Conservation (phyloP, 2,888 invertebrate species). For the Oasisia sp. region DNA sequence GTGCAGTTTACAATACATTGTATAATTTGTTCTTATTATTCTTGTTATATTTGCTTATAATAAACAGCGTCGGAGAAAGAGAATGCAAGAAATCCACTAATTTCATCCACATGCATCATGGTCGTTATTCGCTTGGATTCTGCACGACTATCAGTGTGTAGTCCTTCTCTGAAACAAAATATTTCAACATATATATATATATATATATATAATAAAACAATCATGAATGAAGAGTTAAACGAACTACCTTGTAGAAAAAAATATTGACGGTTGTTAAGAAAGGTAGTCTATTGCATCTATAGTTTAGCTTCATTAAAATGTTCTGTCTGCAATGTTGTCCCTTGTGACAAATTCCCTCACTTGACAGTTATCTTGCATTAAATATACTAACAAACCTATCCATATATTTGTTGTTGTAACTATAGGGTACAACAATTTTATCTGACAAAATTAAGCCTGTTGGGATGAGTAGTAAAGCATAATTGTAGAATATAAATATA, state of each 20-base stretch:
- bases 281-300: neutral
- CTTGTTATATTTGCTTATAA: neutral
- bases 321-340: neutral
- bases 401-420: too few species aligned
- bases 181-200: neutral
- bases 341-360: neutral
- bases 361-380: neutral
- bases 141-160: slow-evolving; percentile 42
- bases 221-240: neutral
- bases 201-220: neutral
- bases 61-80: neutral
- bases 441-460: neutral
- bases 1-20: neutral
- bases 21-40: neutral
- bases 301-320: neutral
- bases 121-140: slow-evolving; percentile 39
- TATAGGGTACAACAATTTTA: neutral
- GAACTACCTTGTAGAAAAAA: too few species aligned
- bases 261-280: neutral
- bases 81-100: neutral
- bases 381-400: neutral
- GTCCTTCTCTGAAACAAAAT: slow-evolving; percentile 40
- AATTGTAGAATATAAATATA: too few species aligned
- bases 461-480: neutral
- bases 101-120: neutral